Conservation (phyloP, 1,140 invertebrate species). For the Panagrolaimus sp. region DNA sequence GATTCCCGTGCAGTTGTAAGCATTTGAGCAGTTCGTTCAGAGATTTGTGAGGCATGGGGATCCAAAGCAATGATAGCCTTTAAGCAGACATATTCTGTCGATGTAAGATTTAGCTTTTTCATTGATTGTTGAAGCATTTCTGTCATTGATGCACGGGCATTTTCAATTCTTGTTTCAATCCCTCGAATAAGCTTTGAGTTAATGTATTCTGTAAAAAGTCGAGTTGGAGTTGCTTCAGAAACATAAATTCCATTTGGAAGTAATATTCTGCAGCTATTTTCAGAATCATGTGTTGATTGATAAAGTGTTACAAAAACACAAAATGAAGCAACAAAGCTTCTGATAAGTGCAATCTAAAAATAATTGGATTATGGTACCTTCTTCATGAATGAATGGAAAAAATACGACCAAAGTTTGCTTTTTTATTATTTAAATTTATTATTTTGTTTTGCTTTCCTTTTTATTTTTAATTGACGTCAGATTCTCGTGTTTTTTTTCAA, state of each 20-base stretch:
- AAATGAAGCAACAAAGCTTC: conserved; percentile 34
- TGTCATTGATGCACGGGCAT: conserved; percentile 13
- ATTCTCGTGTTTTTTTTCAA: no score
- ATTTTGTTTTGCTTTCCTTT: conserved; percentile 4
- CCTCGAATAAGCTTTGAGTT: background rate
- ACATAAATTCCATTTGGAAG: conserved; percentile 37
- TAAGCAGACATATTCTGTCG: conserved; percentile 46
- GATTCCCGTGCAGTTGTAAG: conserved; percentile 45
- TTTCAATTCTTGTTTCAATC: background rate
- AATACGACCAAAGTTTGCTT: background rate
- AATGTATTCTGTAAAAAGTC: background rate
- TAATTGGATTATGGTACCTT: background rate
- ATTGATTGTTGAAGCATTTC: conserved; percentile 22
- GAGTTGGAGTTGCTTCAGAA: conserved; percentile 23
- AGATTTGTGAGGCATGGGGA: conserved; percentile 39
- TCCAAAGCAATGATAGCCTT: conserved; percentile 55
- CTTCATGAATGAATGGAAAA: no score
- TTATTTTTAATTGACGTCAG: background rate
- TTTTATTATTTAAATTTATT: background rate
- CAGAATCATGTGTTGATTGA: conserved; percentile 18
- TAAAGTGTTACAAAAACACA: conserved; percentile 32
- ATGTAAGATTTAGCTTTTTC: conserved; percentile 18
- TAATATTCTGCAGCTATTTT: conserved; percentile 26
- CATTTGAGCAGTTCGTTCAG: conserved; percentile 22
- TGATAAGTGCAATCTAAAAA: conserved; percentile 30